Evolutionary conservation across 2,797 vertebrate genomes (phyloP), one percentile per base, ranked within the genome.

Genomic region (Hippoglossus hippoglossus): DNA sequence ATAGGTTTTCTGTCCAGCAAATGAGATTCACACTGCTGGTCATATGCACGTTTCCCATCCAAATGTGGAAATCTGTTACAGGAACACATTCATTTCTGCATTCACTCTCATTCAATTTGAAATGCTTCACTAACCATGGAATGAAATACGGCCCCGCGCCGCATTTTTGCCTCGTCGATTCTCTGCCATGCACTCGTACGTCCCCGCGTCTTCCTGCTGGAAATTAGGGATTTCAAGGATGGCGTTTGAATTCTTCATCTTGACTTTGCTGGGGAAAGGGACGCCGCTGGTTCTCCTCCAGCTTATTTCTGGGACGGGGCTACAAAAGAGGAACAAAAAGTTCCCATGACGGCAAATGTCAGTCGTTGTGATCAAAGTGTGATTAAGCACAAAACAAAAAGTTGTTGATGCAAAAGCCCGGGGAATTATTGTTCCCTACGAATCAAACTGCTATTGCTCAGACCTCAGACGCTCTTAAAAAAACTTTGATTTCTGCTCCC

Each of bases 161-260:
- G 95, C 85, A 61, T 98, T 99, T 88, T 95, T 97, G 6, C 97
- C 97, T 28, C 97, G 92, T 6, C 96, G 95, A 77, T 99, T 99
- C 88, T 98, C 97, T 0, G 97, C 97, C 24, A 96, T 86, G 0
- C 97, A 99, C 80, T 99, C 97, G 1, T 99, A 98, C 0, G 94
- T 94, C n/a, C 97, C 97, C 0, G 97, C 91, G 4, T 99, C 97
- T 79, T 98, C 97, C 85, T 98, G 97, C 59, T 99, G 97, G 71
- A 98, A 97, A 90, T 94, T 94, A 0, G 96, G 94, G 51, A 99
- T 96, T 92, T 98, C 97, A 67, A 99, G 95, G 82, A 98, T 90
- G 28, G 94, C 97, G 4, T 94, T 96, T 64, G 94, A 96, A 83
- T 97, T 98, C 85, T 92, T 96, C 88, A 96, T 87, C 75, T 95